phyloP scores from a whole-genome alignment of 2,888 invertebrate genomes.

The Oligia latruncula region DNA sequence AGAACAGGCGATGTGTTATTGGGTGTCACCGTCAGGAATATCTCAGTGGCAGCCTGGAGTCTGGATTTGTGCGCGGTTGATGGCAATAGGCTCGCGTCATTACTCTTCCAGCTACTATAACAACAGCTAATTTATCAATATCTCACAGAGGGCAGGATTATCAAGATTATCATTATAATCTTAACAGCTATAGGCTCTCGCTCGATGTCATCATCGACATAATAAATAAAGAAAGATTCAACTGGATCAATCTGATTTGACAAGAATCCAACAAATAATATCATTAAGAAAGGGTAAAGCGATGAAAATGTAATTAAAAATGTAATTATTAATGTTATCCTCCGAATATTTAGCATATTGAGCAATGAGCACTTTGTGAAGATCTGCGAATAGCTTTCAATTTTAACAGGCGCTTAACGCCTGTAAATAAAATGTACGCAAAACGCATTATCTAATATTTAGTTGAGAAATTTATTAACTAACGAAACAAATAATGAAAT shows the following conservation, averaged over 20 bases:
- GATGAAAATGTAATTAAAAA: neutral
- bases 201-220: neutral
- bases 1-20: too few relatives aligned
- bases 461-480: neutral
- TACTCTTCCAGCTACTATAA: too few relatives aligned
- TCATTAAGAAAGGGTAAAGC: too few relatives aligned
- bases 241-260: neutral
- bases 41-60: too few relatives aligned
- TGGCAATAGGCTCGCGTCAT: too few relatives aligned
- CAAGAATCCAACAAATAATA: neutral
- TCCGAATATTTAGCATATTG: neutral
- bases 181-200: neutral
- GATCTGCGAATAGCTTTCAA: neutral
- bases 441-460: neutral
- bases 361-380: neutral
- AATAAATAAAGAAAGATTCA: neutral
- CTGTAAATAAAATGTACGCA: neutral
- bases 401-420: conserved; percentile 9
- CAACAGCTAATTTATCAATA: neutral
- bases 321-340: neutral
- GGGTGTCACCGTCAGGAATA: too few relatives aligned
- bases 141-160: neutral
- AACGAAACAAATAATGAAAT: neutral
- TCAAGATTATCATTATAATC: neutral
- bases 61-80: too few relatives aligned